Base-by-base conservation (phyloP, 2,888 invertebrate species). In the Scotopteryx bipunctaria region DNA sequence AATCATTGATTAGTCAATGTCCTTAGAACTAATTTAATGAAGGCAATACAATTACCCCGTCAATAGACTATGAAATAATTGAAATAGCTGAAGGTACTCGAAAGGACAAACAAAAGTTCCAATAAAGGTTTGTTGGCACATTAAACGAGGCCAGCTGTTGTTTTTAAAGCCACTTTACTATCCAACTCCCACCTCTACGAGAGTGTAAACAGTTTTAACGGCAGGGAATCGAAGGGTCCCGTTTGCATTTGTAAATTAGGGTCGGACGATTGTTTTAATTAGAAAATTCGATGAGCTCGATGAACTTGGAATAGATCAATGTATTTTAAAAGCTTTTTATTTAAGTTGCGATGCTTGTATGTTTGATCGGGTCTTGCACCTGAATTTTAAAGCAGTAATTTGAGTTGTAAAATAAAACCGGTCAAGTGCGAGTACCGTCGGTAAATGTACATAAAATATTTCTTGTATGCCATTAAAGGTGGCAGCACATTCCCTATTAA, bases 151-250 rank as follows among this genome's bases (percentile, higher is more conserved):
- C 45, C 40, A 45, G 41, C 40, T 46, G 51, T 51, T 51, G 45
- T 51, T 51, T 46, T 51, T 51, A 45, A 51, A 46, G 51, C 45
- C 41, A 51, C 36, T 51, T 51, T 45, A 51, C 45, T 45, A 46
- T 41, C 36, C 36, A 44, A 21, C 45, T 29, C 41, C 29, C 33
- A 31, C 45, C 50, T 44, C 44, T 43, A 33, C 44, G 25, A 23
- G 43, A 43, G 38, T 44, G 51, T 46, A 51, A 51, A 51, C 51
- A 51, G 45, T 46, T 51, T 51, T 51, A 51, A 45, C 45, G 51
- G 51, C 44, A 31, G 45, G 41, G 41, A 51, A 36, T 51, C 51
- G 46, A 46, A 46, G 45, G 51, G 51, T 41, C 45, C 16, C 45
- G 31, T 41, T 51, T 46, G 51, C 45, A 51, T 41, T 51, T 51